These are phyloP conservation scores for Anthophora plumipes DNA, from an alignment of 2,888 invertebrate species.

Conservation along the genomic window DNA sequence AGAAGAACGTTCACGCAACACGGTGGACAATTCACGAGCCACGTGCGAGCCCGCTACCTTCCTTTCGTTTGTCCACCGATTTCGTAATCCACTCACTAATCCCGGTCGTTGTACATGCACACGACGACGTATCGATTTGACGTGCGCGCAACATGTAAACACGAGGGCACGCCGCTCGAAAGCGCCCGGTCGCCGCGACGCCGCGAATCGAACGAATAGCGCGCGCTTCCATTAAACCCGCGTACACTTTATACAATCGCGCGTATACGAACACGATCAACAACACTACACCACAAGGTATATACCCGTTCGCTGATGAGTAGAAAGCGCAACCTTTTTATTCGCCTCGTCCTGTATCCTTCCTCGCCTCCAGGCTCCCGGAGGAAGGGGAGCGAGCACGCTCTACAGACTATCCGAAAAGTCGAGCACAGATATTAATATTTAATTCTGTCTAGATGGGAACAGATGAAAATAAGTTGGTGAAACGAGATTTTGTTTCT, in stretches of 20 bases:
- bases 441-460: not conserved
- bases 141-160: conserved; percentile 65
- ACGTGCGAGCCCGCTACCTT: conserved; percentile 42
- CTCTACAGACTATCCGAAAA: conserved; percentile 29
- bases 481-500: not conserved
- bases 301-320: conserved; percentile 32
- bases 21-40: conserved; percentile 30
- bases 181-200: not conserved
- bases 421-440: conserved; percentile 14
- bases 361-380: conserved; percentile 21
- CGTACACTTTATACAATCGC: not conserved
- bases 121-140: conserved; percentile 62
- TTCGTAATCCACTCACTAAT: conserved; percentile 55
- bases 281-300: conserved; percentile 1
- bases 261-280: conserved; percentile 1
- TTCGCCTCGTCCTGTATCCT: conserved; percentile 27
- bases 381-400: conserved; percentile 24
- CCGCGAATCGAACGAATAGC: conserved; percentile 19
- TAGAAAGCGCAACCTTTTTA: conserved; percentile 62
- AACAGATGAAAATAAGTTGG: conserved; percentile 11
- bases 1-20: conserved; percentile 5
- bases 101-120: conserved; percentile 38
- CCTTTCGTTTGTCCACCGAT: conserved; percentile 26
- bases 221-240: conserved; percentile 18
- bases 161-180: conserved; percentile 43